Conservation (phyloP, 1,140 invertebrate genomes). For the Brachionus angularis region DNA sequence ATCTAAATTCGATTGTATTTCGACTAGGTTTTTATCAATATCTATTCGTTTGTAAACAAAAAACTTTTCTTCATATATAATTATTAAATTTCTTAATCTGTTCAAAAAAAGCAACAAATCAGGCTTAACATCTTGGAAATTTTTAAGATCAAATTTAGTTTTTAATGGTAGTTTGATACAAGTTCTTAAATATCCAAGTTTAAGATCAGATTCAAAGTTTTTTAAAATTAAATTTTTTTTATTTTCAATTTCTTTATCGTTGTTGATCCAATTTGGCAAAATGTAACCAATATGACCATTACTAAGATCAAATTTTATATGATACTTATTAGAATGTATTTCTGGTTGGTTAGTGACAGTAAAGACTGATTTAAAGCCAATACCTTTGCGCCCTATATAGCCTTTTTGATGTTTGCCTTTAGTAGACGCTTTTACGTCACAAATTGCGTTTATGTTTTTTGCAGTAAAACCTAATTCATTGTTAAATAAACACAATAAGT, state of each 20-base stretch:
- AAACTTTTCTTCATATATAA: not conserved
- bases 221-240: conserved; percentile 13
- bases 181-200: conserved; percentile 50
- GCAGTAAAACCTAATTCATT: conserved; percentile 57
- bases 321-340: conserved; percentile 58
- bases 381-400: conserved; percentile 59
- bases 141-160: conserved; percentile 48
- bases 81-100: conserved; percentile 47
- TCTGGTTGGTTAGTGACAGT: conserved; percentile 55
- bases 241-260: not conserved
- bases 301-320: conserved; percentile 54
- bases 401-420: conserved; percentile 57
- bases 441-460: conserved; percentile 54
- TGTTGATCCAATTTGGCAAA: conserved; percentile 47
- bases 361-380: conserved; percentile 60
- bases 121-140: conserved; percentile 55
- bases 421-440: conserved; percentile 57
- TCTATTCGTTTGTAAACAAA: conserved; percentile 25
- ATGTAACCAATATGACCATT: conserved; percentile 55
- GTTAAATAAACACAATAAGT: conserved; percentile 51
- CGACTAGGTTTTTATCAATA: not conserved
- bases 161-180: conserved; percentile 52
- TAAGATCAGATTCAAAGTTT: not conserved
- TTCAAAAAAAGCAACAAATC: conserved; percentile 54
- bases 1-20: not conserved